Evolutionary conservation across 2,888 invertebrate species (phyloP).

Genomic region (Microchrysa polita): DNA sequence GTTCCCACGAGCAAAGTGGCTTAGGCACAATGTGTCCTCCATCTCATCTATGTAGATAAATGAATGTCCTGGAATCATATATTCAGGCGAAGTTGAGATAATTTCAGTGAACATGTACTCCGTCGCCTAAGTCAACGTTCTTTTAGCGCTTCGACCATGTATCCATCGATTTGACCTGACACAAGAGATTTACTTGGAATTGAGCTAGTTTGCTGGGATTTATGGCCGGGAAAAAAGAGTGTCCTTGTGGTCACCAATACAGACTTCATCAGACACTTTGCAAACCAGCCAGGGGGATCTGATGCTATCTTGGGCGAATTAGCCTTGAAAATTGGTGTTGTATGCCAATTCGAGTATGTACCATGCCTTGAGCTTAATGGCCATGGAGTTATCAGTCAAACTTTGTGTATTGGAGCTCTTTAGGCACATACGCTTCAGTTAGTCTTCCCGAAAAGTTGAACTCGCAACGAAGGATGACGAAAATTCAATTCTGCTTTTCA

Average conservation of each 20-base stretch:
- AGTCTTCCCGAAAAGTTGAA: too few species aligned
- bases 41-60: too few species aligned
- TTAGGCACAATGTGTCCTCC: neutral
- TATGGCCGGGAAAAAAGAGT: conserved; percentile 19
- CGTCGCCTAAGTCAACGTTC: neutral
- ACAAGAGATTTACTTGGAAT: conserved; percentile 42
- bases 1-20: neutral
- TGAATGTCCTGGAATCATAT: neutral
- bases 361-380: too few species aligned
- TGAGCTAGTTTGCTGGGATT: conserved; percentile 39
- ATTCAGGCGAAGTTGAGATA: neutral
- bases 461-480: neutral
- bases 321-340: too few species aligned
- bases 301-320: too few species aligned
- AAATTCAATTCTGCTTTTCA: conserved; percentile 25
- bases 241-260: neutral
- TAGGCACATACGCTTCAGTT: too few species aligned
- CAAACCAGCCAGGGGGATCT: too few species aligned
- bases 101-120: conserved; percentile 11
- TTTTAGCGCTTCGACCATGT: conserved; percentile 6
- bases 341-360: too few species aligned
- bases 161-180: conserved; percentile 40
- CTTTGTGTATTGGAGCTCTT: too few species aligned
- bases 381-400: too few species aligned
- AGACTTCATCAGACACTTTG: too few species aligned